A percentile compares a stretch with the other conserved stretches of the same genome.
These are phyloP conservation scores for Propithecus perrieri DNA, from an alignment of 2,797 vertebrate species.

Conservation along the genomic window DNA sequence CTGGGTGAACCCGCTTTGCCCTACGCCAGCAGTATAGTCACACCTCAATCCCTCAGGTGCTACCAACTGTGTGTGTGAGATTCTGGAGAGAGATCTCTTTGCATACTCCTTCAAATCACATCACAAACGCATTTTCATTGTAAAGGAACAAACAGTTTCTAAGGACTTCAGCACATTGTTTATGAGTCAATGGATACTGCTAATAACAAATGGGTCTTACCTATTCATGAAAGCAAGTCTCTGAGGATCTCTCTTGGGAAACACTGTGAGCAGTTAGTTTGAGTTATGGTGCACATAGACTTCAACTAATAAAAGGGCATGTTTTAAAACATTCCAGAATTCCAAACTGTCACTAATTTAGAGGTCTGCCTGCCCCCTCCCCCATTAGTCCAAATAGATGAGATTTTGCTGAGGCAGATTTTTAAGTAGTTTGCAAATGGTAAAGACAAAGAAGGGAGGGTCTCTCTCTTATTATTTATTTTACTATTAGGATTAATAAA, in stretches of 20 bases:
- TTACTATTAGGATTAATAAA: constrained; percentile 42
- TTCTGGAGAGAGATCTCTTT: not conserved
- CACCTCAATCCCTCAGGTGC: not conserved
- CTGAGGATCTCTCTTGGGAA: constrained; percentile 71
- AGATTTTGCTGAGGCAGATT: constrained; percentile 64
- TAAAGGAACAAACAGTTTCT: constrained; percentile 58
- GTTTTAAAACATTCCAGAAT: constrained; percentile 78
- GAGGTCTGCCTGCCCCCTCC: constrained; percentile 44
- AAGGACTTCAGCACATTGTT: constrained; percentile 70
- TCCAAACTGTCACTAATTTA: constrained; percentile 76
- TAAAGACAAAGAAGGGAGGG: not conserved
- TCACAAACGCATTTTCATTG: constrained; percentile 54
- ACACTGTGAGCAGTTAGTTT: constrained; percentile 75
- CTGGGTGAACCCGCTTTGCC: not conserved
- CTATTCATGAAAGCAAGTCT: constrained; percentile 72
- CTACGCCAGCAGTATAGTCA: not conserved
- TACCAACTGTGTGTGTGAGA: not conserved
- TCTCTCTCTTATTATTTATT: not conserved
- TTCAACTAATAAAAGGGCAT: constrained; percentile 73
- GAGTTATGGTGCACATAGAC: constrained; percentile 75
- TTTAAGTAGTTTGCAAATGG: constrained; percentile 53
- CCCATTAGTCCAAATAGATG: constrained; percentile 68
- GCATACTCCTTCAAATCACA: constrained; percentile 30
- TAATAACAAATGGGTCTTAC: constrained; percentile 77
- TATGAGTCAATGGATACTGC: constrained; percentile 70